phyloP scores from a whole-genome alignment of 2,797 vertebrate species.

The Callimico goeldii region DNA sequence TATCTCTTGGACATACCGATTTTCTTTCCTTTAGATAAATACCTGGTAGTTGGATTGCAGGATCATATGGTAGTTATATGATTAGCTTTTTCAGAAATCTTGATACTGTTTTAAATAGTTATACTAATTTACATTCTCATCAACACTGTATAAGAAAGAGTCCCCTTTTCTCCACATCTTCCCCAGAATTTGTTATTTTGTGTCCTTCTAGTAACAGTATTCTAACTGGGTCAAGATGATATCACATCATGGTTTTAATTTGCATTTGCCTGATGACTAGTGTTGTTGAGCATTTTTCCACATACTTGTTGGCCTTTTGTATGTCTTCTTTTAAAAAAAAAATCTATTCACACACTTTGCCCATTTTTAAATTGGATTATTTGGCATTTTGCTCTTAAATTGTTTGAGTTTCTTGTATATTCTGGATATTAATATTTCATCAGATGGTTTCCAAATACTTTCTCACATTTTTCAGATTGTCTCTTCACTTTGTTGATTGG shows the following conservation, averaged over 20 bases:
- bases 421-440: neutral
- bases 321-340: neutral
- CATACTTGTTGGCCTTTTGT: neutral
- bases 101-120: neutral
- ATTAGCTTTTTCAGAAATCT: neutral
- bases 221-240: neutral
- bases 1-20: neutral
- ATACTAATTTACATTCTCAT: neutral
- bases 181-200: neutral
- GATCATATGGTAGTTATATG: neutral
- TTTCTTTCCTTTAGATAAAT: neutral
- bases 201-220: neutral
- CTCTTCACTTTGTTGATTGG: neutral
- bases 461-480: neutral
- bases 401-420: neutral
- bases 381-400: neutral
- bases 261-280: neutral
- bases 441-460: neutral
- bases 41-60: neutral
- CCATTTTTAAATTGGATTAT: neutral
- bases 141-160: neutral
- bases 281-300: neutral
- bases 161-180: neutral
- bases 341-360: neutral
- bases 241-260: neutral